Evolutionary conservation across 2,113 vertebrate genomes (phyloP), one percentile per base, ranked within the genome.

Genomic region (zebrafish (Danio rerio)): DNA sequence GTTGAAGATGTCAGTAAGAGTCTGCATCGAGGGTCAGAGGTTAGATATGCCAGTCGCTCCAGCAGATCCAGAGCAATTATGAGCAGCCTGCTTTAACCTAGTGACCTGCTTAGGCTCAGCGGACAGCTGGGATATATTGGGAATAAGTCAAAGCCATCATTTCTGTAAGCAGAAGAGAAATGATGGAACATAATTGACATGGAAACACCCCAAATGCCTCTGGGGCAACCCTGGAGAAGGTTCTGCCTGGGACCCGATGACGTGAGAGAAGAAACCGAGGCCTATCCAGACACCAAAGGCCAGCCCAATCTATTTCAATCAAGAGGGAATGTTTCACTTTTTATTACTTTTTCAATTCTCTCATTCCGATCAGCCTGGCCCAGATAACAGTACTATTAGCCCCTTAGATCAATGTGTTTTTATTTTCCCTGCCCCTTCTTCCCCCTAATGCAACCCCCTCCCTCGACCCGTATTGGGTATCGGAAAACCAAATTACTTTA

Each of bases 321-420:
- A 72, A 66, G 68, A 83, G 66, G 47, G 47, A 83, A 75, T 79
- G 78, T 80, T 86, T 79, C 63, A 65, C 71, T 80, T 81, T 86
- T 82, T 85, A 87, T 85, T 76, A 82, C 82, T 88, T 82, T 71
- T 86, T 82, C 82, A 76, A 82, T 80, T 76, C 82, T 81, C 65
- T 63, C 68, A 65, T 78, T 84, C 77, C 61, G 47, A 75, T 72
- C 81, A 81, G 72, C 61, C 81, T 11, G 45, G 65, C 56, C 65
- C 71, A 81, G 85, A 85, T 86, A 88, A 86, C 73, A 76, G 55
- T 61, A 68, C 85, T 84, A 85, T 87, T 88, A 86, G 79, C 85
- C 72, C 85, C 42, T 59, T 61, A 81, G 83, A 88, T 88, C 85
- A 87, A 88, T 88, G 83, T 77, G 78, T 85, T 86, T 88, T 88